A percentile compares a stretch with the other conserved stretches of the same genome.
phyloP scores from a whole-genome alignment of 2,888 invertebrate genomes.

The Neoaliturus tenellus region DNA sequence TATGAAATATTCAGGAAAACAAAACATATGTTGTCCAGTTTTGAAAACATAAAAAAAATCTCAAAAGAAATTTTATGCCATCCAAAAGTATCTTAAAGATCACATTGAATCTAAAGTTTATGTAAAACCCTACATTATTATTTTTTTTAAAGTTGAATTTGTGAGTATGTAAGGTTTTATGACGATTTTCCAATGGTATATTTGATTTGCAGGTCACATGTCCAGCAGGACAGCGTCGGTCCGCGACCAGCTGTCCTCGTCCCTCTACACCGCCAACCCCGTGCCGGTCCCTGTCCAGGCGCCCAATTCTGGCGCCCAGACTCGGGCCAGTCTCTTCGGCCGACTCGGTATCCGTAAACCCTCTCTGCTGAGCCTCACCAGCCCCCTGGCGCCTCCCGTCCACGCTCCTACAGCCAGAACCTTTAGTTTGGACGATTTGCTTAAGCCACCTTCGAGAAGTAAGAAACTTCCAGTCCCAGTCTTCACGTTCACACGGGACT shows the following conservation, averaged over 20 bases:
- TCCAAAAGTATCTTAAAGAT: no score
- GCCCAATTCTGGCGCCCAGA: slow-evolving; percentile 74
- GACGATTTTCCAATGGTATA: no score
- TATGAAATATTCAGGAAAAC: no score
- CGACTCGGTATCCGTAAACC: slow-evolving; percentile 93
- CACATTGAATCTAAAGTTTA: no score
- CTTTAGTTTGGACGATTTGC: slow-evolving; percentile 92
- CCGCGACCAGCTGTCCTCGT: slow-evolving; percentile 75
- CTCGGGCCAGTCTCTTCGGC: slow-evolving; percentile 83
- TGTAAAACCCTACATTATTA: no score
- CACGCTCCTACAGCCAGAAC: slow-evolving; percentile 76
- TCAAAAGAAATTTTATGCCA: no score
- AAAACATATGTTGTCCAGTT: no score
- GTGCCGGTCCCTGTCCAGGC: slow-evolving; percentile 58
- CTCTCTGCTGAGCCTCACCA: slow-evolving; percentile 88
- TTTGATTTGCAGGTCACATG: slow-evolving; percentile 53
- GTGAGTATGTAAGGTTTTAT: no score
- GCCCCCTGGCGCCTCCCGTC: slow-evolving; percentile 73
- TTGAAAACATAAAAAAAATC: no score
- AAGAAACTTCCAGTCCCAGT: slow-evolving; percentile 74
- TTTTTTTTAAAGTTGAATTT: no score
- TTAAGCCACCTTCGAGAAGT: slow-evolving; percentile 89
- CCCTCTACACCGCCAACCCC: slow-evolving; percentile 70
- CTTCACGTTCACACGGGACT: slow-evolving; percentile 25
- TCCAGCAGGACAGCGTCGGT: slow-evolving; percentile 75